These are phyloP conservation scores for Anableps anableps DNA, from an alignment of 2,797 vertebrate genomes.

Conservation along the genomic window DNA sequence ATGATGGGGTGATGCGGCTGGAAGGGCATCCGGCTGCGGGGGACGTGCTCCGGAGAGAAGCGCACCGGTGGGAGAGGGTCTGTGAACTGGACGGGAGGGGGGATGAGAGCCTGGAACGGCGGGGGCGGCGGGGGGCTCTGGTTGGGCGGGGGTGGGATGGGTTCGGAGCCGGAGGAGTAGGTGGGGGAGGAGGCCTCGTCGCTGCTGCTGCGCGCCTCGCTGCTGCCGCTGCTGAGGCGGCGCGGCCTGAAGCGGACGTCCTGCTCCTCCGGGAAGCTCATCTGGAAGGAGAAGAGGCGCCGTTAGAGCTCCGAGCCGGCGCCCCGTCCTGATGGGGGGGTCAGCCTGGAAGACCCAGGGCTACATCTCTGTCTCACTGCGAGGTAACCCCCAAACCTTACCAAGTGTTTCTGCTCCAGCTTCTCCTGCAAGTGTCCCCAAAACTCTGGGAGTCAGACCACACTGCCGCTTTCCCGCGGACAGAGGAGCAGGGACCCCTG, in stretches of 20 bases:
- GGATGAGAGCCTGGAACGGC: conserved; percentile 84
- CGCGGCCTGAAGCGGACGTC: conserved; percentile 83
- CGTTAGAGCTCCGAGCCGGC: too few species aligned
- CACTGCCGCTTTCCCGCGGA: too few species aligned
- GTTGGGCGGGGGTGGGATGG: conserved; percentile 89
- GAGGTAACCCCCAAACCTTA: too few species aligned
- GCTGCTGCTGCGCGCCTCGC: conserved; percentile 90
- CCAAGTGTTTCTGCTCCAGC: too few species aligned
- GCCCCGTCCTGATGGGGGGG: too few species aligned
- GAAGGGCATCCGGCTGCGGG: conserved; percentile 76
- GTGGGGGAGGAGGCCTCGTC: conserved; percentile 91
- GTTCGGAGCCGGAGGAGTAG: conserved; percentile 92
- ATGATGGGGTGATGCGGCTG: conserved; percentile 85
- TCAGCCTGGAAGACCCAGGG: too few species aligned
- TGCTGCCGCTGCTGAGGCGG: conserved; percentile 90
- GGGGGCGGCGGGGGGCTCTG: conserved; percentile 91
- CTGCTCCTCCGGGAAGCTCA: conserved; percentile 97
- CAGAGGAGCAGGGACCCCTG: too few species aligned
- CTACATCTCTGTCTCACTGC: too few species aligned
- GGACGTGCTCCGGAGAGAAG: conserved; percentile 75
- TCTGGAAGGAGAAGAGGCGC: conserved; percentile 76
- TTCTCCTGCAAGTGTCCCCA: too few species aligned
- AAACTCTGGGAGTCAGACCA: too few species aligned
- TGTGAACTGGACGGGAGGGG: conserved; percentile 85
- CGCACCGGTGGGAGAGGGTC: conserved; percentile 80